A percentile compares a stretch with the other conserved stretches of the same genome.
Evolutionary conservation across 2,888 invertebrate species (phyloP).

Genomic region (Lasioglossum vierecki): DNA sequence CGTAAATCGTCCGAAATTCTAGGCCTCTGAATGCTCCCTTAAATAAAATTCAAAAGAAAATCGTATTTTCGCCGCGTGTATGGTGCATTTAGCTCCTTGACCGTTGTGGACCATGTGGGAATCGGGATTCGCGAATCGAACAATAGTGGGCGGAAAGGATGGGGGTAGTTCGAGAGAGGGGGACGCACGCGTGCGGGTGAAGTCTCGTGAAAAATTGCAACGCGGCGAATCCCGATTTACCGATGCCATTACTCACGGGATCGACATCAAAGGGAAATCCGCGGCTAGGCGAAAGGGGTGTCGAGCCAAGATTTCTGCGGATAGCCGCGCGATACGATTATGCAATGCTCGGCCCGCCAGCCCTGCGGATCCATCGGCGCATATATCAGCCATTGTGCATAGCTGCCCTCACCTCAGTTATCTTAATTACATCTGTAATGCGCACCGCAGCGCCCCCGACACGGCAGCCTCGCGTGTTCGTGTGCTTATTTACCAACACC

Average conservation of each 20-base stretch:
- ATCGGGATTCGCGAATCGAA: conserved; percentile 13
- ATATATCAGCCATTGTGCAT: conserved; percentile 82
- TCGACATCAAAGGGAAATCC: conserved; percentile 58
- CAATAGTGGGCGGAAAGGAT: neutral
- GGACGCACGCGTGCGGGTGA: conserved; percentile 31
- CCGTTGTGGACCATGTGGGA: neutral
- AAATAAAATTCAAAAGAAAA: neutral
- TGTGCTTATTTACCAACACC: conserved; percentile 61
- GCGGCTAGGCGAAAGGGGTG: conserved; percentile 43
- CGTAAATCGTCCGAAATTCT: neutral
- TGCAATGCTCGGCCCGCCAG: conserved; percentile 65
- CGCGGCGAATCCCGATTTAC: conserved; percentile 20
- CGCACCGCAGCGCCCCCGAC: conserved; percentile 76
- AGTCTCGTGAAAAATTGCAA: conserved; percentile 46
- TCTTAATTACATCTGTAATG: conserved; percentile 84
- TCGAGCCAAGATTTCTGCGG: conserved; percentile 73
- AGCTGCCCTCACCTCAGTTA: conserved; percentile 83
- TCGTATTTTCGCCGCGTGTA: neutral
- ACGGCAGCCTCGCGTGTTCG: conserved; percentile 61
- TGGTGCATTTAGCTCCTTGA: conserved; percentile 6
- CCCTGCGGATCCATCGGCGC: conserved; percentile 73
- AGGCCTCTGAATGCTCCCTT: neutral
- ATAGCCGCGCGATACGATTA: conserved; percentile 72
- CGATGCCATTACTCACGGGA: conserved; percentile 42
- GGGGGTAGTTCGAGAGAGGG: neutral